Percentiles rank a stretch among this genome's conserved stretches.
Evolutionary conservation across 2,888 invertebrate genomes (phyloP).

Genomic region (Mamestra brassicae): DNA sequence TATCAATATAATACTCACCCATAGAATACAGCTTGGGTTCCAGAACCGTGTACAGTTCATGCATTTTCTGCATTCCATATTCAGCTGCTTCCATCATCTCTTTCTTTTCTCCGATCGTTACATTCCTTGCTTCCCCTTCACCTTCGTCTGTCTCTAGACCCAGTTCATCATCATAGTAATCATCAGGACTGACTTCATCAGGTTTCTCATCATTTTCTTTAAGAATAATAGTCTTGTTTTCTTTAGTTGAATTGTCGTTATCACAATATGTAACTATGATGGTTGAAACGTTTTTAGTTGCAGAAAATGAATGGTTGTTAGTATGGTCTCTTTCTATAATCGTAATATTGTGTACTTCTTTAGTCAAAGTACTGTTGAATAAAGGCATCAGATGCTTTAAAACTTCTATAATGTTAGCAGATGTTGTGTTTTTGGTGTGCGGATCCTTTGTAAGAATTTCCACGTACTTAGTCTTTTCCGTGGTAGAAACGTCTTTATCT

Average conservation of each 20-base stretch:
- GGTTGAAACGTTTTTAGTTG: conserved; percentile 85
- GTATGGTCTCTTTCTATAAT: conserved; percentile 84
- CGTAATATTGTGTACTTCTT: conserved; percentile 86
- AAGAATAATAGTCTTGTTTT: conserved; percentile 66
- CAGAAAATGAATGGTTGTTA: conserved; percentile 82
- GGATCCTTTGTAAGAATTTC: conserved; percentile 87
- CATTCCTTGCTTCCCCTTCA: conserved; percentile 67
- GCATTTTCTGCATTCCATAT: conserved; percentile 93
- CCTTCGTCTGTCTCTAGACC: conserved; percentile 61
- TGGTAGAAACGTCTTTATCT: conserved; percentile 60
- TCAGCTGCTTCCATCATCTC: conserved; percentile 93
- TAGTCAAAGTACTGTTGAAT: conserved; percentile 83
- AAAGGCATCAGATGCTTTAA: conserved; percentile 87
- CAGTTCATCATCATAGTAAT: conserved; percentile 68
- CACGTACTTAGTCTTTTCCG: conserved; percentile 79
- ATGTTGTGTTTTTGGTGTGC: conserved; percentile 78
- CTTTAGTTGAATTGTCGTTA: conserved; percentile 77
- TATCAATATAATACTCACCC: conserved; percentile 87
- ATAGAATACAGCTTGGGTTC: conserved; percentile 93
- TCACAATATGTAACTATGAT: conserved; percentile 87
- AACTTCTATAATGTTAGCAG: conserved; percentile 84
- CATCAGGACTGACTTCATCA: conserved; percentile 53
- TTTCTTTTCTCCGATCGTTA: conserved; percentile 77
- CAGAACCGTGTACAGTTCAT: conserved; percentile 92
- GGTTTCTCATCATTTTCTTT: conserved; percentile 63